A percentile compares a stretch with the other conserved stretches of the same genome.
These are phyloP conservation scores for Marmota monax DNA, from an alignment of 2,113 vertebrate genomes.

Conservation along the genomic window DNA sequence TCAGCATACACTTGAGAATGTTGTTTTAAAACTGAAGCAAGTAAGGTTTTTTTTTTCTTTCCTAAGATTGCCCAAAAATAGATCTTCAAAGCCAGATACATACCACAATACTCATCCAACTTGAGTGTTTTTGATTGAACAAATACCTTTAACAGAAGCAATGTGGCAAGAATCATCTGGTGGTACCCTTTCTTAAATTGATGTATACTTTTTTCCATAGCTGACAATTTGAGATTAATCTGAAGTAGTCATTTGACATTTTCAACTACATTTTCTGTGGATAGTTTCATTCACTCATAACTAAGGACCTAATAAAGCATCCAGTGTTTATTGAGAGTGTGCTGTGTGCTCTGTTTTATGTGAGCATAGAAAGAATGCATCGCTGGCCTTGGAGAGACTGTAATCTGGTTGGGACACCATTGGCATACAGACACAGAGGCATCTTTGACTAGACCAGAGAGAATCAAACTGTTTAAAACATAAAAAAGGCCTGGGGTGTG, in stretches of 20 bases:
- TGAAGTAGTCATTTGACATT: conserved; percentile 41
- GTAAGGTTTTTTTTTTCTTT: not conserved
- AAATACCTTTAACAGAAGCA: conserved; percentile 57
- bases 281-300: conserved; percentile 51
- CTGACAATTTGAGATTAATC: conserved; percentile 6
- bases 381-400: not conserved
- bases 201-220: conserved; percentile 52
- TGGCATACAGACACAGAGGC: not conserved
- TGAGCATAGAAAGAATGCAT: conserved; percentile 24
- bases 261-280: conserved; percentile 38
- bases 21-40: conserved; percentile 40
- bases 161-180: not conserved
- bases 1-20: conserved; percentile 36
- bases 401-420: not conserved
- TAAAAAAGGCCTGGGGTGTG: not conserved
- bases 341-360: not conserved
- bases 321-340: not conserved
- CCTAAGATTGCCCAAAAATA: not conserved
- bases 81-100: conserved; percentile 19
- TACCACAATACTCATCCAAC: not conserved
- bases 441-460: not conserved
- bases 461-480: not conserved
- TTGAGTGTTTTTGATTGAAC: conserved; percentile 39
- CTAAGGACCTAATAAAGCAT: conserved; percentile 29
- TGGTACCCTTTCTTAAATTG: not conserved